Base-by-base conservation (phyloP, 2,888 invertebrate genomes). In the Carterocephalus palaemon region DNA sequence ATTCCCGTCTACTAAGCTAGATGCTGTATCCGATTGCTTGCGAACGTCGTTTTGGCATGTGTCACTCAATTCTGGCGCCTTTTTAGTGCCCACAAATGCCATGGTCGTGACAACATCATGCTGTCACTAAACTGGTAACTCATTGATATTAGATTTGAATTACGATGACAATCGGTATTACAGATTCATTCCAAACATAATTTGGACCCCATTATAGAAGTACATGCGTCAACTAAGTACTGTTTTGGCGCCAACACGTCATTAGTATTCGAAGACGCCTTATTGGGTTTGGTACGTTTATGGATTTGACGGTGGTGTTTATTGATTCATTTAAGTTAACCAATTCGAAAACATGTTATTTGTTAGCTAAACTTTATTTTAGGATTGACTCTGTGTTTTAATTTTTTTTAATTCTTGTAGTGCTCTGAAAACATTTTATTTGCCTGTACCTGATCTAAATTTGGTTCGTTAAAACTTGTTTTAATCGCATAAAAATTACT, bases 1-100 rank as follows among this genome's bases (percentile, higher is more conserved):
- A 86, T 86, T 86, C 85, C 85, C 84, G 85, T 83, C 85, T 81
- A 71, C 73, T 74, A 65, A 63, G 64, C 75, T 70, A 72, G 69
- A 75, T 73, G 69, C 67, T 67, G 69, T 72, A 71, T 72, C 75
- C 70, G 67, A 75, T 73, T 67, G 70, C 65, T 68, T 61, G 64
- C 69, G 59, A 68, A 69, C 67, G 65, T 70, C 42, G 24, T 26
- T 34, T 34, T 42, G 42, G 34, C 42, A 34, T 42, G 57, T 75
- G 70, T 70, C 76, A 72, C 71, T 75, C 67, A 71, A 62, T 70
- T 70, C 67, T 65, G 66, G 74, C 72, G 76, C 75, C 74, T 46
- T 63, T 70, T 65, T 61, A 66, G 61, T 60, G 63, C 56, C 48
- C 32, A 40, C 48, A 37, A 20, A 28, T 19, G 43, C 20, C 17